Percentiles rank a stretch among this genome's conserved stretches.
Conservation (phyloP, 1,140 invertebrate genomes). For the Conus ventricosus region DNA sequence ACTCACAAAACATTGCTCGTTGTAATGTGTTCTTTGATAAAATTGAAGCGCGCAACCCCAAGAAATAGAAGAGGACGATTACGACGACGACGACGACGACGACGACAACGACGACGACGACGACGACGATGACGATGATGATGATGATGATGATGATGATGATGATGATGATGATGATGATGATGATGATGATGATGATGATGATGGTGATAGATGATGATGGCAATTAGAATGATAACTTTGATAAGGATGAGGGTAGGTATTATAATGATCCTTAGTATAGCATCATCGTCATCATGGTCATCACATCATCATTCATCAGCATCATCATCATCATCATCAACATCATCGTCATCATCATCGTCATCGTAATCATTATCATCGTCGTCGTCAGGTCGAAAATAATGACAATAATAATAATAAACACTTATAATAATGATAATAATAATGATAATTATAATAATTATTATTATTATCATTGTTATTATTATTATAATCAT, state of each 20-base stretch:
- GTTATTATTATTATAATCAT: no score
- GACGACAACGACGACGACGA: slow-evolving; percentile 22
- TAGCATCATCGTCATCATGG: background rate
- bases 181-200: slow-evolving; percentile 26
- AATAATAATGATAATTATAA: no score
- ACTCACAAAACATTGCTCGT: no score
- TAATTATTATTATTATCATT: no score
- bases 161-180: background rate
- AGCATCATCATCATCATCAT: no score
- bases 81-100: background rate
- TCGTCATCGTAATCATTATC: no score
- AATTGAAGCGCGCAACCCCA: background rate
- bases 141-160: slow-evolving; percentile 22
- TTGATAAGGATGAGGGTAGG: no score
- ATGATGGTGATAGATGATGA: slow-evolving; percentile 39
- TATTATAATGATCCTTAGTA: background rate
- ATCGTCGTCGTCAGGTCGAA: no score
- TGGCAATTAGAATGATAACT: background rate
- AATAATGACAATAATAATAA: no score
- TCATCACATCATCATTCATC: no score
- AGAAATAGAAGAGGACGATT: background rate
- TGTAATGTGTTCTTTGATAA: no score
- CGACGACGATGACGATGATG: slow-evolving; percentile 41
- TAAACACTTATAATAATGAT: background rate
- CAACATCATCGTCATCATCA: no score